Percentiles rank a stretch among this genome's conserved stretches.
These are phyloP conservation scores for Cerceris ruficornis DNA, from an alignment of 2,888 invertebrate genomes.

Conservation along the genomic window DNA sequence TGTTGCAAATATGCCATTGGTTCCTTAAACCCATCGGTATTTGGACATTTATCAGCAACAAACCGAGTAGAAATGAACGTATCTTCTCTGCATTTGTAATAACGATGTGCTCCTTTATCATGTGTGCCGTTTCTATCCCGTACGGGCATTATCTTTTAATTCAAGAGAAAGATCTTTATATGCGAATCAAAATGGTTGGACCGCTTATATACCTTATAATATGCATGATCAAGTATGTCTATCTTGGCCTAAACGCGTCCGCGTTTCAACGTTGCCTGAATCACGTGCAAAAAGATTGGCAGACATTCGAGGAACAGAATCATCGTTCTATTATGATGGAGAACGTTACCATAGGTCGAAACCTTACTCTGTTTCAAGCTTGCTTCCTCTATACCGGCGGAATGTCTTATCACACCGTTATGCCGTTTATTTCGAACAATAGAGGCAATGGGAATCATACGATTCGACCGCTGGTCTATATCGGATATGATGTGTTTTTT, in stretches of 20 bases:
- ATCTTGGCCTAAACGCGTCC: slow-evolving; percentile 35
- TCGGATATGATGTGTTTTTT: slow-evolving; percentile 57
- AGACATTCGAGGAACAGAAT: slow-evolving; percentile 3
- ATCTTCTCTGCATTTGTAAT: slow-evolving; percentile 16
- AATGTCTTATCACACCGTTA: slow-evolving; percentile 47
- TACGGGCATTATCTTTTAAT: slow-evolving; percentile 29
- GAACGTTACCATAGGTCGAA: slow-evolving; percentile 58
- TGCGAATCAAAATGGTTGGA: slow-evolving; percentile 41
- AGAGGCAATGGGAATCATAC: slow-evolving; percentile 44
- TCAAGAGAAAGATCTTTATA: slow-evolving; percentile 39
- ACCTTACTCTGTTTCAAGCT: slow-evolving; percentile 48
- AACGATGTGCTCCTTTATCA: background rate
- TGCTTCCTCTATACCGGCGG: slow-evolving; percentile 53
- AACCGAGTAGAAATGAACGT: slow-evolving; percentile 33
- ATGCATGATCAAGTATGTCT: slow-evolving; percentile 60
- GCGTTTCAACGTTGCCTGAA: slow-evolving; percentile 48
- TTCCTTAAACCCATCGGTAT: slow-evolving; percentile 69
- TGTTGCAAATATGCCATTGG: slow-evolving; percentile 67
- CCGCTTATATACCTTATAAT: slow-evolving; percentile 60
- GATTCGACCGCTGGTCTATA: slow-evolving; percentile 59
- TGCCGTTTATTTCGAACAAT: slow-evolving; percentile 37
- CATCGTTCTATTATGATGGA: slow-evolving; percentile 56
- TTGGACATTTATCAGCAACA: slow-evolving; percentile 54
- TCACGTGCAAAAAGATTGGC: slow-evolving; percentile 65
- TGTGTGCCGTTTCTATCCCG: slow-evolving; percentile 43